These are phyloP conservation scores for Dendrocincla fuliginosa DNA, from an alignment of 2,797 vertebrate genomes.

Conservation along the genomic window DNA sequence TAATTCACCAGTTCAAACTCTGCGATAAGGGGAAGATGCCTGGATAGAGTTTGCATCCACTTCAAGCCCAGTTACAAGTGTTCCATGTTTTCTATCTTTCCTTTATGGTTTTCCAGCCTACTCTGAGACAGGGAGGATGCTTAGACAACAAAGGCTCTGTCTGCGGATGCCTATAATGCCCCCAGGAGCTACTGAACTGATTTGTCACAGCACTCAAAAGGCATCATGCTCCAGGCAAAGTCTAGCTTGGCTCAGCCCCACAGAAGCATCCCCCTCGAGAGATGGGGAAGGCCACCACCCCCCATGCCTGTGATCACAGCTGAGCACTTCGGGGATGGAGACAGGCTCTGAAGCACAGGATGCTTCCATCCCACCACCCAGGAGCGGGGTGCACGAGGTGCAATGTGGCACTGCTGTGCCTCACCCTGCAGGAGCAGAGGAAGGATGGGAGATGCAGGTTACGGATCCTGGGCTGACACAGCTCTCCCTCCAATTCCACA, in stretches of 20 bases:
- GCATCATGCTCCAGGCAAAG: fast-evolving
- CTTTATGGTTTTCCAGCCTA: not conserved
- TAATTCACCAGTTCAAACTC: not conserved
- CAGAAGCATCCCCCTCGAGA: not conserved
- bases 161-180: not conserved
- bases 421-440: fast-evolving
- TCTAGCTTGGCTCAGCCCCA: not conserved
- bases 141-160: not conserved
- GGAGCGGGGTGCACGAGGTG: fast-evolving
- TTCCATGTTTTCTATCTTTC: not conserved
- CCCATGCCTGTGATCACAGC: fast-evolving
- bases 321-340: fast-evolving
- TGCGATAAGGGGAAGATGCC: not conserved
- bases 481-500: not conserved
- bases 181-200: not conserved
- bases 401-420: not conserved
- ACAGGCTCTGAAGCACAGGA: not conserved
- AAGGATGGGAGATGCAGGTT: not conserved
- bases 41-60: too few relatives aligned
- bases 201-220: not conserved
- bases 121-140: not conserved
- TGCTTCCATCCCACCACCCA: not conserved
- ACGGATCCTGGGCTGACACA: not conserved
- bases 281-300: not conserved
- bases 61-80: not conserved